Conservation (phyloP, 2,888 invertebrate genomes). For the Pterostichus madidus region DNA sequence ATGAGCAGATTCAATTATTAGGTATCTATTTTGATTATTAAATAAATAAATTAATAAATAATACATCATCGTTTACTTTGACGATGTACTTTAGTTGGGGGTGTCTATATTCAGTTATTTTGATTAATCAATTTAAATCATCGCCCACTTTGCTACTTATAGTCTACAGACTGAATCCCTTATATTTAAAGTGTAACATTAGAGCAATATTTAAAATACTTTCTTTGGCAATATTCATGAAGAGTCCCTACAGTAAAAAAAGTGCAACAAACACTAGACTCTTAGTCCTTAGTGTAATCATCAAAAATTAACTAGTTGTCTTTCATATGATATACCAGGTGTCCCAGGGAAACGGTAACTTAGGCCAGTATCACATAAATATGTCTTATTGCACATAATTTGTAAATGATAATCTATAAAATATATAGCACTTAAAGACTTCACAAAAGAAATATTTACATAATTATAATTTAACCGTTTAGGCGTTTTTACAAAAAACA, state of each 20-base stretch:
- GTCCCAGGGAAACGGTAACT: neutral
- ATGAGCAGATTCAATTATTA: constrained; percentile 47
- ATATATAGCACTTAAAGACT: neutral
- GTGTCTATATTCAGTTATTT: constrained; percentile 41
- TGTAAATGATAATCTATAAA: neutral
- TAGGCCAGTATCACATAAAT: neutral
- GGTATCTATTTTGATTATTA: constrained; percentile 40
- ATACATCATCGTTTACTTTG: neutral
- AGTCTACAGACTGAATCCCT: constrained; percentile 27
- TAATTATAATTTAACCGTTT: too few species aligned
- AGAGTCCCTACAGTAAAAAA: constrained; percentile 54
- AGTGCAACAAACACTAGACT: constrained; percentile 58
- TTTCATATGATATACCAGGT: constrained; percentile 32
- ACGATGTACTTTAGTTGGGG: constrained; percentile 19
- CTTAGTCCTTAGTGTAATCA: constrained; percentile 43
- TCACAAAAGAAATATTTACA: too few species aligned
- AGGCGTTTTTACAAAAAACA: too few species aligned
- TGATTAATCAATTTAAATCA: constrained; percentile 31
- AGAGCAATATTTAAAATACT: constrained; percentile 66
- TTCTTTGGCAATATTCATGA: constrained; percentile 65
- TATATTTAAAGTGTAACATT: constrained; percentile 48
- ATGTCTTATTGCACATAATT: neutral
- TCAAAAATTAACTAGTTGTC: constrained; percentile 42
- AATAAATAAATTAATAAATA: constrained; percentile 42
- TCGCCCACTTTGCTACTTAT: constrained; percentile 39